Evolutionary conservation across 1,140 invertebrate species (phyloP), one percentile per base, ranked within the genome.

Genomic region (Drosophila watanabei): DNA sequence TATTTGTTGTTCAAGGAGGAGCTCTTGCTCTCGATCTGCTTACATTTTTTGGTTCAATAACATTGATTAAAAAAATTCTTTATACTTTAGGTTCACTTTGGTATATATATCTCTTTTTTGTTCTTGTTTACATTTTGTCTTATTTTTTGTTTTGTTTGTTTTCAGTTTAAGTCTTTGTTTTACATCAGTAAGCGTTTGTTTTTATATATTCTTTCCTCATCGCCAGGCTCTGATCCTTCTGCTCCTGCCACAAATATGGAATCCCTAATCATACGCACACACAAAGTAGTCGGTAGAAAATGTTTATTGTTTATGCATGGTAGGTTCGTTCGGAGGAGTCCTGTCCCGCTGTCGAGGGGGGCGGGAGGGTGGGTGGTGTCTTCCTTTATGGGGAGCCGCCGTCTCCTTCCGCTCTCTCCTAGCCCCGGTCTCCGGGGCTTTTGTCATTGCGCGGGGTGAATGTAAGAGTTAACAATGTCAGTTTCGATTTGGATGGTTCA

Each of bases 401-500:
- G 63, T 75, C 51, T 59, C 66, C 62, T 60, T 75, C 65, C 45
- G 30, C 45, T 39, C 48, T 48, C 58, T 59, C 65, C 51, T 11
- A 14, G 24, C 33, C 30, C 13, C 46, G 30, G 30, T 39, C 24
- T 8, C 24, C 5, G 5, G 60, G 61, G 24, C 39, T 75, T 33
- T 70, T 71, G 52, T 82, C 66, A 54, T 82, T 68, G 78, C 63
- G 79, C 86, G 76, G 86, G 87, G 86, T 90, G 86, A 90, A 90
- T 90, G 86, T 90, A 90, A 90, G 79, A 90, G 86, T 77, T 86
- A 90, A 90, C 58, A 90, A 90, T 90, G 86, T 90, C 69, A 90
- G 86, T 89, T 80, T 90, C 86, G 87, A 90, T 90, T 90, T 90
- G 86, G 82, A 86, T 80, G 61, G 71, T 35, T 75, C 46, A 54